phyloP scores from a whole-genome alignment of 2,113 vertebrate species.

The Acanthochromis polyacanthus region DNA sequence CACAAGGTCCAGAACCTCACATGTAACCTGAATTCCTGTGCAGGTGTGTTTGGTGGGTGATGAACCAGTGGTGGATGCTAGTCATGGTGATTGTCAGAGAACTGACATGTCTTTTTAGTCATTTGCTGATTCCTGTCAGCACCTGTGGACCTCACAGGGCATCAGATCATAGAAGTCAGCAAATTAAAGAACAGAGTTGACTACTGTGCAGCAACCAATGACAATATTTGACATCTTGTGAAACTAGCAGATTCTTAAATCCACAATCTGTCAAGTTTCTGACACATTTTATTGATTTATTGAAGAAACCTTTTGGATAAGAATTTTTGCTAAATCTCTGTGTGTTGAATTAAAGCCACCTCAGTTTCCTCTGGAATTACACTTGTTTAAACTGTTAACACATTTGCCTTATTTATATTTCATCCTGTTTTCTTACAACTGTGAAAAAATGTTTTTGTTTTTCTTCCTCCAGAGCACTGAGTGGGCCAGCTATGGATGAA shows the following conservation, averaged over 20 bases:
- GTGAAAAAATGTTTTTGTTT: not conserved
- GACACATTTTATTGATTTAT: not conserved
- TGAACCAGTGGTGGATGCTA: slow-evolving; percentile 11
- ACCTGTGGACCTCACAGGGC: slow-evolving; percentile 37
- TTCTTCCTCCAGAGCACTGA: not conserved
- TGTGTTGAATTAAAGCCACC: not conserved
- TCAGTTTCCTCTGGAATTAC: not conserved
- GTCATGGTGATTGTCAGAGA: slow-evolving; percentile 43
- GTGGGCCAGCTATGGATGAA: not conserved
- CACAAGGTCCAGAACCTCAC: slow-evolving; percentile 3
- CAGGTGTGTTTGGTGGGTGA: slow-evolving; percentile 7
- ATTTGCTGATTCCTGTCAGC: slow-evolving; percentile 56
- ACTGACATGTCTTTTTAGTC: slow-evolving; percentile 51
- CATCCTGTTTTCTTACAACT: not conserved
- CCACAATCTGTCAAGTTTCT: not conserved
- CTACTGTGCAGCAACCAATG: not conserved
- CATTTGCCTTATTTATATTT: not conserved
- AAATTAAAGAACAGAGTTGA: slow-evolving; percentile 47
- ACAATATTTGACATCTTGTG: slow-evolving; percentile 6
- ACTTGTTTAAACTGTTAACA: not conserved
- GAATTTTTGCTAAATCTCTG: not conserved
- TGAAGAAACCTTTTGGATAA: not conserved
- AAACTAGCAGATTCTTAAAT: slow-evolving; percentile 6
- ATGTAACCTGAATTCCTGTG: not conserved
- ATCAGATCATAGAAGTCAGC: slow-evolving; percentile 55